Base-by-base conservation (phyloP, 2,797 vertebrate species). In the Phalloptychus januarius region DNA sequence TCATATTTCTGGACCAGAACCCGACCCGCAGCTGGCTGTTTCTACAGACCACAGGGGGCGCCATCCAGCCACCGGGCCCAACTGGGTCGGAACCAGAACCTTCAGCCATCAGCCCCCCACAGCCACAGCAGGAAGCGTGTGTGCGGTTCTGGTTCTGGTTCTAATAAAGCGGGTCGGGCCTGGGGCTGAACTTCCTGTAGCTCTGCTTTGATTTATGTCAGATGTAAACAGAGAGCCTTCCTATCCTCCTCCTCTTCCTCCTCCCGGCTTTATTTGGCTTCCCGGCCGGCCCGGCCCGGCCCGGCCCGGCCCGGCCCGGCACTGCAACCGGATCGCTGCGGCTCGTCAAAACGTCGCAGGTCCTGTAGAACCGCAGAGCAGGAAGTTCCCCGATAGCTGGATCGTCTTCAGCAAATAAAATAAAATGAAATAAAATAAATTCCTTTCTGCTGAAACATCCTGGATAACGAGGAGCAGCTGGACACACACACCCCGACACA, bases 361-460 rank as follows among this genome's bases (percentile, higher is more conserved):
- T 86, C 84, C 86, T 88, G n/a, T 31, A 88, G 85, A 89, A 89
- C 90, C 65, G 76, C 79, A 72, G 83, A 85, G 89, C 85, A 92
- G 91, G 92, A 93, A 89, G 83, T 83, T 82, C 15, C 45, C 45
- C 4, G 45, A 46, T 46, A 15, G 5, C 15, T 1, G 16, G 16
- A 46, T 46, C 45, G 16, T 46, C 45, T 46, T 46, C 45, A 46
- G 5, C 45, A 46, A 46, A 46, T 46, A 18, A 42, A 42, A 44
- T 44, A 44, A 46, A 46, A 46, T 18, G 16, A 46, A 46, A 44
- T 44, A 44, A 44, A 44, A 44, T 44, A 97, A 96, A 96, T 96
- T 94, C 91, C 94, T 96, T 96, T 96, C 94, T 90, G 95, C 94
- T 96, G 95, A 96, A 96, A 96, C 95, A 94, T 93, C 91, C 91